phyloP scores from a whole-genome alignment of 2,888 invertebrate genomes.

The Alsophila aescularia region DNA sequence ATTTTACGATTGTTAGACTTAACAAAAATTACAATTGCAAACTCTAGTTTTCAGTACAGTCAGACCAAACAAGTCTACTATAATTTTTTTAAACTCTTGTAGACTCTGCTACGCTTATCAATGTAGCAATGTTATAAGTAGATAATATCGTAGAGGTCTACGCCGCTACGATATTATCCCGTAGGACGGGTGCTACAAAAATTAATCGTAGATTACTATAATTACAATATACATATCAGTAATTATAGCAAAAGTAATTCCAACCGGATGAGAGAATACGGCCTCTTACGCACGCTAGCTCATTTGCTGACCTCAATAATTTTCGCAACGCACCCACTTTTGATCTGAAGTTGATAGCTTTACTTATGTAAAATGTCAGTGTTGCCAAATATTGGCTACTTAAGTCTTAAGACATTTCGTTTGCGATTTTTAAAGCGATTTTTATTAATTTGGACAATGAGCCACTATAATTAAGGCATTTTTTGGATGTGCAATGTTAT shows the following conservation, averaged over 20 bases:
- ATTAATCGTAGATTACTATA: background rate
- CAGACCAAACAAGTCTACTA: background rate
- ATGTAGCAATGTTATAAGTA: slow-evolving; percentile 4
- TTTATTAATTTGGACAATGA: too few species aligned
- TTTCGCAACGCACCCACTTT: slow-evolving; percentile 23
- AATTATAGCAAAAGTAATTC: background rate
- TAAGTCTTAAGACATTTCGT: background rate
- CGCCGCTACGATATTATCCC: slow-evolving; percentile 12
- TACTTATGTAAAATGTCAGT: slow-evolving; percentile 13
- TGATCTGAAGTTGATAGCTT: slow-evolving; percentile 10
- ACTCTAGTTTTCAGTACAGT: too few species aligned
- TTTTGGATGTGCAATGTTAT: too few species aligned
- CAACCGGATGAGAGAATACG: slow-evolving; percentile 2
- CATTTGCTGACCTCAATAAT: slow-evolving; percentile 17
- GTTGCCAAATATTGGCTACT: slow-evolving; percentile 16
- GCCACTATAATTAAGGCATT: too few species aligned
- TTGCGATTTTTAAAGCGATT: background rate
- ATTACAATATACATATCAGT: background rate
- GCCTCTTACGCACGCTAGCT: slow-evolving; percentile 1
- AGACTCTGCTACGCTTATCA: slow-evolving; percentile 5
- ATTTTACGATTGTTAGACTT: too few species aligned
- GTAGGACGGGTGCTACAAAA: background rate
- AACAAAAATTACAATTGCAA: too few species aligned
- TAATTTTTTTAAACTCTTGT: background rate
- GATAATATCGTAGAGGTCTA: too few species aligned